Base-by-base conservation (phyloP, 2,113 vertebrate species). In the Peromyscus californicus region DNA sequence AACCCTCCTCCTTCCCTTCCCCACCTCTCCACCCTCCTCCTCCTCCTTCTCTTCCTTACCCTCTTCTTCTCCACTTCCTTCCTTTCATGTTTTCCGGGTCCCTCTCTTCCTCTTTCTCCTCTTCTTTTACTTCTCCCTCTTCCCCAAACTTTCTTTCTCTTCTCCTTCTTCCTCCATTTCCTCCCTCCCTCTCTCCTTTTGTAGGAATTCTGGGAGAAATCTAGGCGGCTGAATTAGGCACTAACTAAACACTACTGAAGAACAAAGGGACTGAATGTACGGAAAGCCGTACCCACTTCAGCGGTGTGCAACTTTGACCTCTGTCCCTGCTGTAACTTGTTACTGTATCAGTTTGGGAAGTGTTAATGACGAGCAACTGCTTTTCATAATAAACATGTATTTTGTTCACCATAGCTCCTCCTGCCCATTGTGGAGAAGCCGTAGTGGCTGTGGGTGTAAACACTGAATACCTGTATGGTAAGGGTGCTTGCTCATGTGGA, bases 201-300 rank as follows among this genome's bases (percentile, higher is more conserved):
- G 69, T 39, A 61, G 92, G 26, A 89, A 93, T 96, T 85, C 48
- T 19, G 51, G 79, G 89, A 93, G 45, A 92, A 51, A 94, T 86
- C 26, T 45, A 91, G 45, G 51, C 31, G 57, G 61, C 78, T 36
- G 45, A 89, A 76, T 94, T 39, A 74, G 94, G 65, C 89, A 80
- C 65, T 63, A 91, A 57, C 67, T 69, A 84, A 96, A 33, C 82
- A 91, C 80, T 67, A 42, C 74, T 33, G 42, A 82, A 51, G 33
- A 74, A n/a, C 36, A 45, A 90, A 70, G 57, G 69, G 12, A 72
- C 33, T 19, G 31, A 91, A 31, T 16, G 65, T 86, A n/a, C 87
- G 59, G 54, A 86, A 97, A 72, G 36, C 31, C 45, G 48, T 45
- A n/a, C 63, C 70, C 67, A 45, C 69, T 88, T 74, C 67, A 70